Evolutionary conservation across 2,113 vertebrate species (phyloP).

Genomic region (Anoplopoma fimbria): DNA sequence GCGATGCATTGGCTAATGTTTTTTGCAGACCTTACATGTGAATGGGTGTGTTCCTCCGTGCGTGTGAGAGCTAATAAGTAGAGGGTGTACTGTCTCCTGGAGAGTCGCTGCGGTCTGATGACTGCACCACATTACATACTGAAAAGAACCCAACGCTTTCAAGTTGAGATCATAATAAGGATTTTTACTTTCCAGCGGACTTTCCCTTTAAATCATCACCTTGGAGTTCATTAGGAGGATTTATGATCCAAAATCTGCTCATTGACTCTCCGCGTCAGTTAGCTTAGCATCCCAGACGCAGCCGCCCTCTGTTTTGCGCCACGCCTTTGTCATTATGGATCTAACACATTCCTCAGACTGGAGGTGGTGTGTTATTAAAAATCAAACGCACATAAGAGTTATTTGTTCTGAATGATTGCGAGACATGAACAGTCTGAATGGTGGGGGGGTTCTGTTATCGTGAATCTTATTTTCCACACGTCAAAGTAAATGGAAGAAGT

Average conservation of each 20-base stretch:
- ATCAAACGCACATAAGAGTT: constrained; percentile 60
- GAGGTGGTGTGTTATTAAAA: constrained; percentile 75
- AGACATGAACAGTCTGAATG: constrained; percentile 38
- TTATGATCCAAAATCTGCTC: constrained; percentile 33
- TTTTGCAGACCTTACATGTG: constrained; percentile 59
- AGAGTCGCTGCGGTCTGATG: constrained; percentile 50
- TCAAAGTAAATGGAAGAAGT: constrained; percentile 33
- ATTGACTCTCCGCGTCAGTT: constrained; percentile 13
- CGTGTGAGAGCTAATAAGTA: constrained; percentile 54
- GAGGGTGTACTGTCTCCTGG: constrained; percentile 53
- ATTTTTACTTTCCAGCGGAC: constrained; percentile 40
- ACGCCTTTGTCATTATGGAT: constrained; percentile 65
- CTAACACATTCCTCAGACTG: constrained; percentile 71
- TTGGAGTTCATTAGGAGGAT: constrained; percentile 51
- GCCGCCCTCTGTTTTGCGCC: constrained; percentile 27
- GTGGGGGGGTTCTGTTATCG: constrained; percentile 3
- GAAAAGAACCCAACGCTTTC: constrained; percentile 39
- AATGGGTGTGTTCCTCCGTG: constrained; percentile 47
- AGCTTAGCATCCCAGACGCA: constrained; percentile 18
- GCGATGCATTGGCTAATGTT: constrained; percentile 45
- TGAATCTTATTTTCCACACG: constrained; percentile 44
- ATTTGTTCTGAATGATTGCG: constrained; percentile 61
- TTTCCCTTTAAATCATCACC: constrained; percentile 64
- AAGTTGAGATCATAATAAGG: constrained; percentile 54
- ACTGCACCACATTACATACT: constrained; percentile 40